Evolutionary conservation across 2,797 vertebrate species (phyloP).

Genomic region (Acrocephalus scirpaceus): DNA sequence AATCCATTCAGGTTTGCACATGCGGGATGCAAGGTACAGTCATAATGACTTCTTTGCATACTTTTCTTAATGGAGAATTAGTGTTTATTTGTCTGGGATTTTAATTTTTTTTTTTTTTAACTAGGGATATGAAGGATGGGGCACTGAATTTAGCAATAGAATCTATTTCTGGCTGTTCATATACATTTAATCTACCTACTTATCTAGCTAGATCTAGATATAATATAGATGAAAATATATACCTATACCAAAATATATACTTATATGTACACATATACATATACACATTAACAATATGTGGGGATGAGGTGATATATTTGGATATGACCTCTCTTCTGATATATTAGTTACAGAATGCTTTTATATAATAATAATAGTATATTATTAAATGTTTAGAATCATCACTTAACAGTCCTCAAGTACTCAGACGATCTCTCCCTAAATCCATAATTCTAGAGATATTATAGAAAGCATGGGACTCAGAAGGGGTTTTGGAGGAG

Average conservation of each 20-base stretch:
- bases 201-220: background rate
- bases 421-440: background rate
- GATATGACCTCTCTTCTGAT: background rate
- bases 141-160: background rate
- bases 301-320: background rate
- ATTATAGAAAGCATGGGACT: background rate
- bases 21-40: rapidly evolving
- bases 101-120: background rate
- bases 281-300: background rate
- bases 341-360: background rate
- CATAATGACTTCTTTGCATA: background rate
- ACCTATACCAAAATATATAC: background rate
- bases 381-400: background rate
- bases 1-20: background rate
- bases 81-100: background rate
- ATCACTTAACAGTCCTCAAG: background rate
- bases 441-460: background rate
- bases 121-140: background rate
- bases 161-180: background rate
- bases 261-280: too few species aligned
- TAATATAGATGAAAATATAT: background rate
- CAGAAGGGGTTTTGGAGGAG: background rate
- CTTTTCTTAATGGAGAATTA: background rate
- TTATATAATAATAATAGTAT: background rate
- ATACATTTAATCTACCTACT: background rate